Percentiles rank a stretch among this genome's conserved stretches.
These are phyloP conservation scores for Corvus moneduloides DNA, from an alignment of 2,113 vertebrate species.

Conservation along the genomic window DNA sequence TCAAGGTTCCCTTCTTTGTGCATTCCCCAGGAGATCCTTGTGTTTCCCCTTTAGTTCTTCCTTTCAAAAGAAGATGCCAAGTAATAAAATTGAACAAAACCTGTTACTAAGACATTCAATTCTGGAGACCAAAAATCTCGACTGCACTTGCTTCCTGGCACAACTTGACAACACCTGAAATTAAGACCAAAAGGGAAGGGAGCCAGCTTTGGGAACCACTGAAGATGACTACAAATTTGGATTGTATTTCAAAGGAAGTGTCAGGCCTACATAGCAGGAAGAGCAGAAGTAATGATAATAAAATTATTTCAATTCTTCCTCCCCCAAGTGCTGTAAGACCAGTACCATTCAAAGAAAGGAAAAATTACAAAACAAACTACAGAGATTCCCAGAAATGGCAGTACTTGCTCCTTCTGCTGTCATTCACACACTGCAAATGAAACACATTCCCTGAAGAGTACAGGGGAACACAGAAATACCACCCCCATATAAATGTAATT, in stretches of 20 bases:
- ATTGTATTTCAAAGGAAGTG: background rate
- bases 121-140: constrained; percentile 4
- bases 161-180: constrained; percentile 41
- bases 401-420: background rate
- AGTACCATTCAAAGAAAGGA: background rate
- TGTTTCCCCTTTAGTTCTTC: background rate
- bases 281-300: background rate
- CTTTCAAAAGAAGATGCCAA: background rate
- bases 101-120: background rate
- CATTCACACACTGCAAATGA: background rate
- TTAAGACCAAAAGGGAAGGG: background rate
- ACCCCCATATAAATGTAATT: background rate
- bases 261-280: background rate
- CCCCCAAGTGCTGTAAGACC: background rate
- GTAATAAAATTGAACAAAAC: constrained; percentile 34
- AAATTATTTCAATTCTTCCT: background rate
- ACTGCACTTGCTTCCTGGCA: background rate
- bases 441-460: background rate
- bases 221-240: background rate
- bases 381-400: background rate
- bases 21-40: background rate
- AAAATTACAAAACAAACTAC: background rate
- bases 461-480: background rate
- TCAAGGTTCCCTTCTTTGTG: background rate
- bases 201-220: background rate